Percentiles rank a stretch among this genome's conserved stretches.
These are phyloP conservation scores for Phylloscopus trochiloides DNA, from an alignment of 2,113 vertebrate species.

Conservation along the genomic window DNA sequence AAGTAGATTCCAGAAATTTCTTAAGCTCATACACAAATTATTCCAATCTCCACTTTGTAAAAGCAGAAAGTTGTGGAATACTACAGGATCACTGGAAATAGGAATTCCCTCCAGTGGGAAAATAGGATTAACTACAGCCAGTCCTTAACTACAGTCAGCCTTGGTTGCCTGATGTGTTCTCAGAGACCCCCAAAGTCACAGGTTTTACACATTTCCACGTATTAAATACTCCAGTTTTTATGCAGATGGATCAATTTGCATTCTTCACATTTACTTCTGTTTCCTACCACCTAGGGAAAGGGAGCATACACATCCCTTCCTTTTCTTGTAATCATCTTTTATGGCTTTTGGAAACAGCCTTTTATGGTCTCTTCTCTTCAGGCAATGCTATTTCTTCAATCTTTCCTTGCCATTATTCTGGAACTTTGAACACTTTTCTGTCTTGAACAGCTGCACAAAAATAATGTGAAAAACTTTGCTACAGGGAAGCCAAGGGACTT, in stretches of 20 bases:
- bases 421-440: neutral
- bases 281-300: accelerated
- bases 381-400: neutral
- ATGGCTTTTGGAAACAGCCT: neutral
- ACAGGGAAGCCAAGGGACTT: neutral
- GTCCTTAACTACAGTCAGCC: neutral
- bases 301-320: neutral
- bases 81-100: neutral
- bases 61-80: neutral
- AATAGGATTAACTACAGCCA: neutral
- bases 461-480: accelerated
- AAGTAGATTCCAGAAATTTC: neutral
- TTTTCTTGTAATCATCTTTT: neutral
- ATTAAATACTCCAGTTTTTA: neutral
- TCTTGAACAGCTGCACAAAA: neutral
- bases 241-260: accelerated
- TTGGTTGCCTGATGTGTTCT: neutral
- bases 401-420: neutral
- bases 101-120: neutral
- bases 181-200: neutral
- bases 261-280: neutral
- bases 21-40: neutral
- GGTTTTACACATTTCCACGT: neutral
- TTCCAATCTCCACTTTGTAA: neutral
- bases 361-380: neutral